Base-by-base conservation (phyloP, 2,888 invertebrate species). In the Cancer borealis region DNA sequence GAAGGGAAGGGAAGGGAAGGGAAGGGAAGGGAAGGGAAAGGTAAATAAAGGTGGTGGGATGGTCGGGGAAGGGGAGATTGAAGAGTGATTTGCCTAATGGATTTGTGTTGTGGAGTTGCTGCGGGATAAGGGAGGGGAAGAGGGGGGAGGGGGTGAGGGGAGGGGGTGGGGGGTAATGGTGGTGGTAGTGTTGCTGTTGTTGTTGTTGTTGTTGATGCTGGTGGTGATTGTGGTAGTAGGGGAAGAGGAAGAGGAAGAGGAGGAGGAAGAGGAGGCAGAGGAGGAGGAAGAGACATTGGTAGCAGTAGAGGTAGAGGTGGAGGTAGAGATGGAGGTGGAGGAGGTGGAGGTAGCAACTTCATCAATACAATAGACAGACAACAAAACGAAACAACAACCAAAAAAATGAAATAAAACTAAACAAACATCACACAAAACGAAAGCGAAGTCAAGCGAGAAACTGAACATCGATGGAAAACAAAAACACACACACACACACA, bases 31-130 rank as follows among this genome's bases (percentile, higher is more conserved):
- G 39, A 39, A 88, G 21, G n/a, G 46, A 46, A 46, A 46, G 88
- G 46, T 5, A 46, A 88, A 39, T 17, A 0, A 46, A 49, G 90
- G 17, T 12, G 14, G 30, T n/a, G 88, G 46, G 88, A 46, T 46
- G 46, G 88, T 12, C 17, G 10, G 39, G 88, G 46, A 46, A 46
- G 88, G 46, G 88, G 46, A 88, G 88, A 46, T 45, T 88, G 46
- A 39, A 39, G 46, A 26, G 88, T 66, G n/a, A 66, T 66, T 66
- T 66, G 66, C 66, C 66, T 66, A 66, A 66, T 66, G 66, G n/a
- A 66, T 66, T 66, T 66, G 66, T 66, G 66, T 66, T 66, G 66
- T 66, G 66, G 66, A 66, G n/a, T 66, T 66, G 66, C 66, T 66
- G 14, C 66, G n/a, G 39, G 54, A 49, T 49, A 47, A 4, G 49